Conservation (phyloP, 2,888 invertebrate genomes). For the Perdita meconis region DNA sequence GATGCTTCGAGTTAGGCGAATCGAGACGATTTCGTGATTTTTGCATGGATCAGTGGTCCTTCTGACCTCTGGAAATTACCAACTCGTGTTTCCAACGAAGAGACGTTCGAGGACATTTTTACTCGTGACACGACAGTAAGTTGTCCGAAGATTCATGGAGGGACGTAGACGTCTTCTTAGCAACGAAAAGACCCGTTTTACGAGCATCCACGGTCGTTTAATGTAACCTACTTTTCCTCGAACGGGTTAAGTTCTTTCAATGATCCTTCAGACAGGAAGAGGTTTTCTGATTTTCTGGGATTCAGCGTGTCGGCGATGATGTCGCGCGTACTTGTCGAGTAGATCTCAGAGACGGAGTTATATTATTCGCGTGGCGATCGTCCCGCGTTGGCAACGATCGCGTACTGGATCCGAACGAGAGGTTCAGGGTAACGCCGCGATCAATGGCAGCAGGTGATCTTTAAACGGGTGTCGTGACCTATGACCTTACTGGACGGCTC, state of each 20-base stretch:
- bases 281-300: not conserved
- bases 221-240: slow-evolving; percentile 2
- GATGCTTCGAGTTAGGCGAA: too few relatives aligned
- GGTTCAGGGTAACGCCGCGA: slow-evolving; percentile 2
- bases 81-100: too few relatives aligned
- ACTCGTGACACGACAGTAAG: not conserved
- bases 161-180: slow-evolving; percentile 2
- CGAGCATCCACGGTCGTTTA: not conserved
- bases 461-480: slow-evolving; percentile 16
- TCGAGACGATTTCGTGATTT: too few relatives aligned
- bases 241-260: not conserved
- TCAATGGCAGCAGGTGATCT: slow-evolving; percentile 16
- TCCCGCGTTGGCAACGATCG: not conserved
- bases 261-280: not conserved
- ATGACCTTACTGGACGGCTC: slow-evolving; percentile 25
- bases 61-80: too few relatives aligned
- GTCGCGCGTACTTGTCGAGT: not conserved
- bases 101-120: not conserved
- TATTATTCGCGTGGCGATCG: not conserved
- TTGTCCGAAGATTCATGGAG: not conserved
- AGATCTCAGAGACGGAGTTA: not conserved
- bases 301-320: not conserved
- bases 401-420: slow-evolving; percentile 1
- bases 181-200: slow-evolving; percentile 1
- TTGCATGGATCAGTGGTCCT: too few relatives aligned